Base-by-base conservation (phyloP, 2,113 vertebrate species). In the Heloderma charlesbogerti region DNA sequence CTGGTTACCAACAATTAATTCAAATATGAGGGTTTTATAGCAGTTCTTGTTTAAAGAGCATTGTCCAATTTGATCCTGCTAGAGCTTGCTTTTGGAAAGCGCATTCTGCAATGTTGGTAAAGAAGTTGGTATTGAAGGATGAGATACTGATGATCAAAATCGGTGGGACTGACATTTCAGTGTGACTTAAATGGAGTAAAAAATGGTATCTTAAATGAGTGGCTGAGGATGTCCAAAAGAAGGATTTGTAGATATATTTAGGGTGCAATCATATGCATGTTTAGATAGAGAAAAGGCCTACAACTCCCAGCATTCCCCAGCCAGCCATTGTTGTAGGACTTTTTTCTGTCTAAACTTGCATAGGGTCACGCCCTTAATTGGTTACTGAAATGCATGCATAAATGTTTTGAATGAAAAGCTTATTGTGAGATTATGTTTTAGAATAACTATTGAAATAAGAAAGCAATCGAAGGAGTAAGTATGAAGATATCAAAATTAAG, bases 61-160 rank as follows among this genome's bases (percentile, higher is more conserved):
- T 0, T 0, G 25, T 80, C 20, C 54, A 45, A 20, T 16, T 75
- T 54, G 67, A 0, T n/a, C 75, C 22, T 0, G 0, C 74, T 74
- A 31, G 45, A 77, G 18, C 81, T 69, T 25, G 45, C 67, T 69
- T 63, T 67, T 13, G 4, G 37, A 86, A 57, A 69, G 67, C 40
- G n/a, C 82, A 13, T 6, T 51, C 71, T 89, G 67, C 25, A 31
- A 43, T 1, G 0, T 16, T 27, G 75, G 43, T 1, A 79, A 83
- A 5, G n/a, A 72, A 66, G 34, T 9, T 0, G 0, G 43, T 37
- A 67, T 48, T 0, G 1, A 22, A 88, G 45, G 67, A 79, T 48
- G 20, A 1, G 3, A 29, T 79, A 18, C 74, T 45, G 22, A 48
- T 10, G 9, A 25, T 79, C 77, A 51, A 80, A 80, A 31, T 31